phyloP scores from a whole-genome alignment of 1,140 invertebrate genomes.

The Adelges cooleyi region DNA sequence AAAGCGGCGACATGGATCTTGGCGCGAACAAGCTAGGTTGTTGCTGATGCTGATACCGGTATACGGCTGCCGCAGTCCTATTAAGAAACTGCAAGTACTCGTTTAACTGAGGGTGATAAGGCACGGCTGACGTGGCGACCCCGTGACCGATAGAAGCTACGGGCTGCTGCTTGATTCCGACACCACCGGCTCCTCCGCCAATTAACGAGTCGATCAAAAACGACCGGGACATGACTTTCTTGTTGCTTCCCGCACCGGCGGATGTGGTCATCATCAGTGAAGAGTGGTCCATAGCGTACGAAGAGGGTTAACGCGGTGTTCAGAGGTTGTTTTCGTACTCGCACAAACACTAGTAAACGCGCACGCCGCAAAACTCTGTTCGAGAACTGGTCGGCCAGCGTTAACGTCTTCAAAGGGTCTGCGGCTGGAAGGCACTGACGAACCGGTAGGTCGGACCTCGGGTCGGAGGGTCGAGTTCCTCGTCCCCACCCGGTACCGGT shows the following conservation, averaged over 20 bases:
- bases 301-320: too few species aligned
- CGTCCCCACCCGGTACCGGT: too few species aligned
- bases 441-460: too few species aligned
- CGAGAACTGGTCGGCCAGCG: too few species aligned
- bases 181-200: background rate
- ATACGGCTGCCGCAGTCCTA: background rate
- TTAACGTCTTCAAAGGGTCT: too few species aligned
- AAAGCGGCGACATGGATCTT: background rate
- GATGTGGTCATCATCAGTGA: background rate
- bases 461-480: too few species aligned
- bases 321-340: too few species aligned
- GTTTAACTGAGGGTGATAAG: background rate
- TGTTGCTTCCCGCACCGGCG: background rate
- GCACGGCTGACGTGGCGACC: background rate
- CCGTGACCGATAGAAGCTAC: background rate
- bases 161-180: too few species aligned
- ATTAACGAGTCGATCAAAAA: slow-evolving; percentile 34
- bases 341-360: too few species aligned
- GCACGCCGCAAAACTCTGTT: too few species aligned
- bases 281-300: background rate
- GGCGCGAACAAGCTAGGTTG: too few species aligned
- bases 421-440: too few species aligned
- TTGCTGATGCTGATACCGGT: slow-evolving; percentile 7
- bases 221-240: slow-evolving; percentile 32
- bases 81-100: slow-evolving; percentile 18